A percentile compares a stretch with the other conserved stretches of the same genome.
These are phyloP conservation scores for Thyatira batis DNA, from an alignment of 2,888 invertebrate species.

Conservation along the genomic window DNA sequence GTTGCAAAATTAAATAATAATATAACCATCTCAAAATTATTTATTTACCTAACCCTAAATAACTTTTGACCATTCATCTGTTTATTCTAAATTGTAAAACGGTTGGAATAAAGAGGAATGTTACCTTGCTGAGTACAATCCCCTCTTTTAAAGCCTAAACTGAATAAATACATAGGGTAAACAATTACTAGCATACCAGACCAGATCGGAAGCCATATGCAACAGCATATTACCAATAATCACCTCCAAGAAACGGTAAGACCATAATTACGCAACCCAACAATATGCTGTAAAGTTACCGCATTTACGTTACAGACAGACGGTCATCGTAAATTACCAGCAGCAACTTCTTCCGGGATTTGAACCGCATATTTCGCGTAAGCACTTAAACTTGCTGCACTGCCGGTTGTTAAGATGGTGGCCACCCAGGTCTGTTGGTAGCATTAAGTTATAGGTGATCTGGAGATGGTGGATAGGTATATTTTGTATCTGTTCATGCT, in stretches of 20 bases:
- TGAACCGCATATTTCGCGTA: not conserved
- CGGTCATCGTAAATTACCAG: constrained; percentile 30
- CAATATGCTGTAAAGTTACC: constrained; percentile 1
- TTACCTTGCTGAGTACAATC: too few relatives aligned
- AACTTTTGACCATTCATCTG: too few relatives aligned
- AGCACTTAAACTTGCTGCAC: not conserved
- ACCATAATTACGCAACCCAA: not conserved
- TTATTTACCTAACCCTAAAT: too few relatives aligned
- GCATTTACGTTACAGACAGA: constrained; percentile 10
- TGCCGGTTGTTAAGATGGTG: constrained; percentile 6
- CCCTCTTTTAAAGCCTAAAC: too few relatives aligned
- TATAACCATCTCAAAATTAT: too few relatives aligned
- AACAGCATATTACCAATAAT: not conserved
- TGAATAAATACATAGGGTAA: too few relatives aligned
- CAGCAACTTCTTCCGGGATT: constrained; percentile 31
- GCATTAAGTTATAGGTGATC: not conserved
- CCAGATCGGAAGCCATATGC: not conserved
- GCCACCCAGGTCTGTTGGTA: constrained; percentile 2
- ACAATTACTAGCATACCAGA: too few relatives aligned
- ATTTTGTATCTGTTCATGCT: too few relatives aligned
- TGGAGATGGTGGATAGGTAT: not conserved
- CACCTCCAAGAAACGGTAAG: not conserved
- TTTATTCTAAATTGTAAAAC: too few relatives aligned
- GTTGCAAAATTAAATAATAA: too few relatives aligned
- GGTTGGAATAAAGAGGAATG: too few relatives aligned